Conservation (phyloP, 92 coral and sea anemone genomes). For the Chrysogorgia sp. region DNA sequence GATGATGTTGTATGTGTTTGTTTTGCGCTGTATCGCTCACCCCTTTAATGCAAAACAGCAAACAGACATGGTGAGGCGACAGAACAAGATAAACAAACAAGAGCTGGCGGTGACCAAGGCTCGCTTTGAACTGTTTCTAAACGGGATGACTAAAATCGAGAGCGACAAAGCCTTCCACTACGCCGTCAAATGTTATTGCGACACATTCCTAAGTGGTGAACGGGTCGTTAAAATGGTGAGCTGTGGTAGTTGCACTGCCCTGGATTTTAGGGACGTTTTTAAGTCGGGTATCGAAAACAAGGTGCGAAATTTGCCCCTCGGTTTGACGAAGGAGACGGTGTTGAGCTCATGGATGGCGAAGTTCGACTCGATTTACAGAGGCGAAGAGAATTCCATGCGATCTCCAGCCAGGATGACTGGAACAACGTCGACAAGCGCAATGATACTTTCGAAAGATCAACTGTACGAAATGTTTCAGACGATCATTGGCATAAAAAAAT, state of each 20-base stretch:
- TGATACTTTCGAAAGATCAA: conserved; percentile 93
- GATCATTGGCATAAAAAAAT: conserved; percentile 80
- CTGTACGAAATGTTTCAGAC: conserved; percentile 97
- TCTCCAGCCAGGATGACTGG: conserved; percentile 72
- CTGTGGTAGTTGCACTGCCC: conserved; percentile 89
- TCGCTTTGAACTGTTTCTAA: conserved; percentile 78
- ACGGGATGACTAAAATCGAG: conserved; percentile 82
- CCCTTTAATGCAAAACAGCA: conserved; percentile 96
- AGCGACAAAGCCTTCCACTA: conserved; percentile 90
- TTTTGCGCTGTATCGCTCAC: conserved; percentile 82
- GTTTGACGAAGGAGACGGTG: conserved; percentile 91
- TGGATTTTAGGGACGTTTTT: conserved; percentile 94
- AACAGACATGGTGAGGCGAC: conserved; percentile 87
- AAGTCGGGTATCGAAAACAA: conserved; percentile 86
- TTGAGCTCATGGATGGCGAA: conserved; percentile 98
- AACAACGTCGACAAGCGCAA: conserved; percentile 80
- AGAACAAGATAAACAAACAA: conserved; percentile 80
- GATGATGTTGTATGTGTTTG: conserved; percentile 85
- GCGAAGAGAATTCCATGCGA: conserved; percentile 71
- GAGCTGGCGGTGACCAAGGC: conserved; percentile 75
- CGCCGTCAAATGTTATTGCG: conserved; percentile 84
- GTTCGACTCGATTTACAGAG: conserved; percentile 94
- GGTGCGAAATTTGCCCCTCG: conserved; percentile 87
- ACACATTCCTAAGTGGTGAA: conserved; percentile 85
- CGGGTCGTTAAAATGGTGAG: conserved; percentile 85